These are phyloP conservation scores for Triplophysa rosa DNA, from an alignment of 2,113 vertebrate species.

Conservation along the genomic window DNA sequence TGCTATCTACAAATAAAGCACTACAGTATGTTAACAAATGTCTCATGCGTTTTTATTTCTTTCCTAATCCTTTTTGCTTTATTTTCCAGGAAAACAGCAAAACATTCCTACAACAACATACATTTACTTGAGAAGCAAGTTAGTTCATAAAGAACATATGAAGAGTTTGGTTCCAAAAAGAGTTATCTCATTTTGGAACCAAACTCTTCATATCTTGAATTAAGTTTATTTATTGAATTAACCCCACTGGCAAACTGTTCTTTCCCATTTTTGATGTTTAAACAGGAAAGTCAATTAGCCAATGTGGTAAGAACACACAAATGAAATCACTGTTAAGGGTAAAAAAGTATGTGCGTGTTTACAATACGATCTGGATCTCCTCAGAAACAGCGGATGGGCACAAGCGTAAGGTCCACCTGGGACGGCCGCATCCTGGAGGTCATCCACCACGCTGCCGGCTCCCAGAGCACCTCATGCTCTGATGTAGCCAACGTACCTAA, in stretches of 20 bases:
- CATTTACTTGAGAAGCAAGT: neutral
- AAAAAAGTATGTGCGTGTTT: neutral
- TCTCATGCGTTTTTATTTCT: too few species aligned
- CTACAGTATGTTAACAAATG: too few species aligned
- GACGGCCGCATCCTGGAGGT: slow-evolving; percentile 65
- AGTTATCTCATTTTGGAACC: too few species aligned
- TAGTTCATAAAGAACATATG: neutral
- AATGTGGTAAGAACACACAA: neutral
- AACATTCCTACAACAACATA: too few species aligned
- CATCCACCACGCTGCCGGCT: slow-evolving; percentile 50
- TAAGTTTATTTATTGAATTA: neutral
- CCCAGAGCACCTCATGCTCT: slow-evolving; percentile 54
- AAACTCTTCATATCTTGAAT: neutral
- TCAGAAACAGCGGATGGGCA: slow-evolving; percentile 90
- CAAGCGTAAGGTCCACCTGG: slow-evolving; percentile 76
- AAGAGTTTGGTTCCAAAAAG: too few species aligned
- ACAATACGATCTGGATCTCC: slow-evolving; percentile 42
- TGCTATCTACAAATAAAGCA: too few species aligned
- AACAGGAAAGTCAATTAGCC: neutral
- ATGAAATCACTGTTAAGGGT: neutral
- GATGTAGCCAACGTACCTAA: slow-evolving; percentile 33
- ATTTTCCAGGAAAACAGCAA: too few species aligned
- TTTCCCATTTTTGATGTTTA: neutral
- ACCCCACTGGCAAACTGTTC: neutral
- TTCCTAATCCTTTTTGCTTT: too few species aligned